These are phyloP conservation scores for Centropyge bicolor DNA, from an alignment of 2,797 vertebrate species.

Conservation along the genomic window DNA sequence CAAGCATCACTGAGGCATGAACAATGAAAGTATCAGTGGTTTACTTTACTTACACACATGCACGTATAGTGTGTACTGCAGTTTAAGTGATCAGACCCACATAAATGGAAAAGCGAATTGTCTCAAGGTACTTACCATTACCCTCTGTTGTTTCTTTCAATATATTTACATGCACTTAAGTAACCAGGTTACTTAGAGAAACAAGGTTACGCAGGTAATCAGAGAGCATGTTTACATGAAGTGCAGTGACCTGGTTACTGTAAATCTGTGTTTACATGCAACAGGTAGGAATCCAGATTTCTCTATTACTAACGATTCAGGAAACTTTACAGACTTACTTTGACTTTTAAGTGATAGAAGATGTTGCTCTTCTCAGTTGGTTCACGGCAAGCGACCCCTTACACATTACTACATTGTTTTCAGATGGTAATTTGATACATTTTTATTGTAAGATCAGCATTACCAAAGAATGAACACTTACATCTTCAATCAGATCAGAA, in stretches of 20 bases:
- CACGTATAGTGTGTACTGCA: background rate
- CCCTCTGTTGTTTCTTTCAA: background rate
- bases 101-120: background rate
- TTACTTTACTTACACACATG: background rate
- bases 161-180: background rate
- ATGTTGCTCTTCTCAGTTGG: background rate
- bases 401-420: too few species aligned
- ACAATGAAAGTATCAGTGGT: background rate
- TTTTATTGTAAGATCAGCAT: background rate
- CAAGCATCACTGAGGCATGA: background rate
- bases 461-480: background rate
- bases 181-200: background rate
- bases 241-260: background rate
- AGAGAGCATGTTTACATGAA: background rate
- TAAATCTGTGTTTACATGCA: background rate
- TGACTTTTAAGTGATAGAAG: background rate
- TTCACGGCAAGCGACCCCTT: background rate
- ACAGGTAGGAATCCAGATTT: background rate
- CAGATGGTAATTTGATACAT: background rate
- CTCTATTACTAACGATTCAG: too few species aligned
- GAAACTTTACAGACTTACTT: background rate
- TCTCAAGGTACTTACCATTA: background rate
- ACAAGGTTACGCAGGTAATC: too few species aligned
- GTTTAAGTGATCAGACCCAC: background rate
- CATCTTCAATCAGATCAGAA: background rate